Base-by-base conservation (phyloP, 2,888 invertebrate genomes). In the Oxycera nigricornis region DNA sequence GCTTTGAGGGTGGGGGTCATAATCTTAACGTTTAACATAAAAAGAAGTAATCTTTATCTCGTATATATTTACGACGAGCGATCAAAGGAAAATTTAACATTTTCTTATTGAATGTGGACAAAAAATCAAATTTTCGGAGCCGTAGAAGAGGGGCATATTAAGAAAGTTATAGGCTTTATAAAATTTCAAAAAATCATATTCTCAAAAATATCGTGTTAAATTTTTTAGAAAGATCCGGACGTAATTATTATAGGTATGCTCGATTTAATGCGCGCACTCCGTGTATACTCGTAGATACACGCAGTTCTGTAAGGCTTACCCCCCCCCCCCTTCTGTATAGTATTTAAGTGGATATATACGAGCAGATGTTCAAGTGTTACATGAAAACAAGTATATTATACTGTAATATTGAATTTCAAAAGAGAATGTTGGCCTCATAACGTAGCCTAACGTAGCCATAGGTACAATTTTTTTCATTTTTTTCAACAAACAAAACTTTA, bases 331-430 rank as follows among this genome's bases (percentile, higher is more conserved):
- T 50, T 17, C 50, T 50, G 50, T 50, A 50, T 17, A 50, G 50
- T 14, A 50, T 50, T 50, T 50, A 1, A n/a, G 14, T 50, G 9
- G 9, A 50, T 50, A 50, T 50, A 50, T 1, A 50, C 50, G 17
- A 50, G 50, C 50, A 50, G 50, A 50, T 50, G 9, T 50, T 50
- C 50, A 17, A 50, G 50, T 50, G 1, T n/a, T 50, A 50, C 9
- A 50, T 50, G 50, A 50, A 50, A 50, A 50, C 50, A 50, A 50
- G 50, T 50, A 50, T 50, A 50, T 50, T 50, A n/a, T 50, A 50
- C 50, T 50, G 1, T 50, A 50, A 50, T n/a, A 50, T 50, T 11
- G 50, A 1, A 35, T 35, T 7, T 35, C 11, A 35, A 35, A 35
- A 35, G 35, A 35, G 35, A 11, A 35, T 6, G 35, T 11, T 35